These are phyloP conservation scores for roundworm (Caenorhabditis elegans) DNA, from an alignment of 1,140 invertebrate species.

Conservation along the genomic window WBcel235 BX284603.4:13422501-13423000, in stretches of 20 bases:
- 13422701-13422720: constrained; percentile 94
- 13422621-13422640: constrained; percentile 97
- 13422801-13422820: no score
- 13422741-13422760: constrained; percentile 54
- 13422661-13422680: constrained; percentile 96
- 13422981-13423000: no score
- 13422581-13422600: constrained; percentile 80
- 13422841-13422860: not conserved
- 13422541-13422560: constrained; percentile 90
- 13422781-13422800: no score
- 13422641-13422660: constrained; percentile 77
- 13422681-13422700: constrained; percentile 90
- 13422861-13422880: no score
- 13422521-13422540: constrained; percentile 89
- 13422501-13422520: constrained; percentile 88
- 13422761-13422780: no score
- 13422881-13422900: no score
- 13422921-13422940: no score
- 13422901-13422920: no score
- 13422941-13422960: no score
- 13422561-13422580: constrained; percentile 89
- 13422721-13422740: constrained; percentile 59
- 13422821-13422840: no score
- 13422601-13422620: constrained; percentile 96
- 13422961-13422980: no score